phyloP scores from a whole-genome alignment of 2,113 vertebrate genomes.

The Pangasianodon gigas region DNA sequence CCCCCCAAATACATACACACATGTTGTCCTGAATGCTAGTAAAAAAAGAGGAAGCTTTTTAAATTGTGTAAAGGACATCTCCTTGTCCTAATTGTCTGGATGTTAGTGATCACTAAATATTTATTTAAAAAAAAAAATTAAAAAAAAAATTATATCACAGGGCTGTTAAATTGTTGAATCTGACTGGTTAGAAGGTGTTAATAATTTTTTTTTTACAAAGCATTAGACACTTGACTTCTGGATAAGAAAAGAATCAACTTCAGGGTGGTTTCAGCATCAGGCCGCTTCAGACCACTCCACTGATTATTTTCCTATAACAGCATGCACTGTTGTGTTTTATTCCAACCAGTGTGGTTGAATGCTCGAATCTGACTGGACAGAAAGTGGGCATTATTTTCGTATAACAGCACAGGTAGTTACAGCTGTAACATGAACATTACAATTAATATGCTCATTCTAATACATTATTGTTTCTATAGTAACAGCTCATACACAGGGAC shows the following conservation, averaged over 20 bases:
- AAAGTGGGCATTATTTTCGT: background rate
- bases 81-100: background rate
- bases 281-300: background rate
- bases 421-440: background rate
- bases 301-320: background rate
- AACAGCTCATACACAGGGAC: background rate
- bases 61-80: background rate
- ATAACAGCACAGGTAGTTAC: background rate
- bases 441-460: background rate
- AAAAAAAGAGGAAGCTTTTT: background rate
- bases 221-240: background rate
- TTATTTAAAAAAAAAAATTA: background rate
- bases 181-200: background rate
- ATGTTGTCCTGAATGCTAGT: background rate
- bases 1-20: background rate
- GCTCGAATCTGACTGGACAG: background rate
- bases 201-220: too few relatives aligned
- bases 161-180: background rate
- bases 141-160: background rate
- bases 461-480: background rate
- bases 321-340: background rate
- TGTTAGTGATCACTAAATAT: background rate
- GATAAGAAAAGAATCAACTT: background rate
- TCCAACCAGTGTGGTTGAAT: background rate
- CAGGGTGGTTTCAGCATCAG: background rate